A percentile compares a stretch with the other conserved stretches of the same genome.
These are phyloP conservation scores for Melipona bicolor DNA, from an alignment of 2,888 invertebrate species.

Conservation along the genomic window DNA sequence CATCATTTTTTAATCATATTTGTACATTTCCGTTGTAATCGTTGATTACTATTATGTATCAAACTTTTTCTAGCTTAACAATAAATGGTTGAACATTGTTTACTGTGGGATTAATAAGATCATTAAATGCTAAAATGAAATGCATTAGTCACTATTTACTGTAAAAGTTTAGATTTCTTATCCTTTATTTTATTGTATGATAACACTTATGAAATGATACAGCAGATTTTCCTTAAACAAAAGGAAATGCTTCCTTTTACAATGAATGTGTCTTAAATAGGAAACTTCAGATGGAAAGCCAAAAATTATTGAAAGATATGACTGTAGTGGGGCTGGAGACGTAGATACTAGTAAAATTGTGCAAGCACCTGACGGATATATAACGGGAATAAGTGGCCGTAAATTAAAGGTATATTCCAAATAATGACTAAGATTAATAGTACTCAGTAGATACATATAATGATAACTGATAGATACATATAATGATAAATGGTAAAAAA, in stretches of 20 bases:
- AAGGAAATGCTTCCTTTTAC: not conserved
- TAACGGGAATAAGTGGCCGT: constrained; percentile 94
- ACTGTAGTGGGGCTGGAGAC: constrained; percentile 98
- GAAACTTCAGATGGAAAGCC: constrained; percentile 94
- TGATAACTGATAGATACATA: not conserved
- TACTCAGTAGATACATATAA: not conserved
- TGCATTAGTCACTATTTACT: not conserved
- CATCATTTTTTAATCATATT: not conserved
- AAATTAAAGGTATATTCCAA: constrained; percentile 90
- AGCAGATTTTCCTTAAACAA: not conserved
- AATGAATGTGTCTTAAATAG: constrained; percentile 84
- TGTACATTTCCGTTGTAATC: not conserved
- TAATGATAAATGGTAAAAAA: constrained; percentile 2
- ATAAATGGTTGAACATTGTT: not conserved
- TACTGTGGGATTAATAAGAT: not conserved
- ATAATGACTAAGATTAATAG: not conserved
- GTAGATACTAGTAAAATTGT: constrained; percentile 94
- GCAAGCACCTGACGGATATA: constrained; percentile 88
- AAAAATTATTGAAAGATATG: constrained; percentile 97
- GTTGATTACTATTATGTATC: constrained; percentile 5
- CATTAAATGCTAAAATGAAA: not conserved
- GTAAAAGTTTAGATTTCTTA: not conserved
- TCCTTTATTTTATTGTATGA: constrained; percentile 10
- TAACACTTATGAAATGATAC: not conserved
- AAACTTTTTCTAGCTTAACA: not conserved